Percentiles rank a stretch among this genome's conserved stretches.
These are phyloP conservation scores for Sphenodon punctatus DNA, from an alignment of 2,797 vertebrate genomes.

Conservation along the genomic window DNA sequence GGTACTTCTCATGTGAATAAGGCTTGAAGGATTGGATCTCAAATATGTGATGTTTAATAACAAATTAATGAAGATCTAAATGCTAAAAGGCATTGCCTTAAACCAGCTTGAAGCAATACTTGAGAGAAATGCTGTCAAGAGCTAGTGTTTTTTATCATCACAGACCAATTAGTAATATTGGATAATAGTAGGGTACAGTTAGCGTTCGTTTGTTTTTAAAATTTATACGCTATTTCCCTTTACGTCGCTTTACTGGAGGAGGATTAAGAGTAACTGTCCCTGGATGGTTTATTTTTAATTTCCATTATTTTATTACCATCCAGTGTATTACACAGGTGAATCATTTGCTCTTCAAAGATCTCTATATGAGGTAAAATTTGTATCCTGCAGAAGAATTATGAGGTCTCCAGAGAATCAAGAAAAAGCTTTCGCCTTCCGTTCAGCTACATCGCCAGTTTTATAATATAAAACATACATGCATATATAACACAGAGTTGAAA, in stretches of 20 bases:
- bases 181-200: not conserved
- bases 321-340: not conserved
- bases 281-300: not conserved
- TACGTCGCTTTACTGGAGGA: not conserved
- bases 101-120: not conserved
- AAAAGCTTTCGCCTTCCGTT: not conserved
- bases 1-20: too few relatives aligned
- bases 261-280: not conserved
- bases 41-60: not conserved
- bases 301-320: not conserved
- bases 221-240: not conserved
- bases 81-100: not conserved
- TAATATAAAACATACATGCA: too few relatives aligned
- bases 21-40: not conserved
- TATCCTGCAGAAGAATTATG: not conserved
- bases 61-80: not conserved
- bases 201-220: not conserved
- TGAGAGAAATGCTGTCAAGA: not conserved
- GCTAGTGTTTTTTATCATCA: not conserved
- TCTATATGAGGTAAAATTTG: not conserved
- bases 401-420: not conserved
- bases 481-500: too few relatives aligned
- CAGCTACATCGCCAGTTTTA: too few relatives aligned
- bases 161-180: not conserved
- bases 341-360: not conserved